Conservation (phyloP, 2,113 vertebrate species). For the Leucopternis melanops region DNA sequence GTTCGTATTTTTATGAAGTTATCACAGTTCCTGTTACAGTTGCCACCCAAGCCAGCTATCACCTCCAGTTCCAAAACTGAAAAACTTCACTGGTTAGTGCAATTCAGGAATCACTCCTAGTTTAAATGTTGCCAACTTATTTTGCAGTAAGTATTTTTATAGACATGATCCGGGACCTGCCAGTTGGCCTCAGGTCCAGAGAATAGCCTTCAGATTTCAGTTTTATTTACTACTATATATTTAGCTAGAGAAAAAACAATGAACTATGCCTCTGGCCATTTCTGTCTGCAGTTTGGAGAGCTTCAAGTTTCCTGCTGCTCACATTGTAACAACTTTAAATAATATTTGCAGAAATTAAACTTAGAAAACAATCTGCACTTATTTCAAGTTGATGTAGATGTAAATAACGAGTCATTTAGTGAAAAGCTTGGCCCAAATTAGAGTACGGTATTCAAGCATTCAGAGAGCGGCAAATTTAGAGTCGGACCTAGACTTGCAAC, state of each 20-base stretch:
- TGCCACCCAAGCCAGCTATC: neutral
- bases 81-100: neutral
- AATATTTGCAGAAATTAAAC: neutral
- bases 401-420: neutral
- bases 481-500: neutral
- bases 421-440: neutral
- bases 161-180: neutral
- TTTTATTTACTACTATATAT: neutral
- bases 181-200: neutral
- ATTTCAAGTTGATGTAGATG: neutral
- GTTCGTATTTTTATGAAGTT: neutral
- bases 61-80: neutral
- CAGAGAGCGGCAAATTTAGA: neutral
- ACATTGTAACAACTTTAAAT: neutral
- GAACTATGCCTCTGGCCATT: neutral
- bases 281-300: neutral
- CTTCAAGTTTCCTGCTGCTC: neutral
- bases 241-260: neutral
- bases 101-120: neutral
- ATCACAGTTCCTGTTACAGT: neutral
- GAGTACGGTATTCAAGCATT: neutral
- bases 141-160: neutral
- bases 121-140: neutral
- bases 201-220: neutral
- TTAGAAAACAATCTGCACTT: neutral